phyloP scores from a whole-genome alignment of 2,113 vertebrate species.

The Sphaerodactylus townsendi region DNA sequence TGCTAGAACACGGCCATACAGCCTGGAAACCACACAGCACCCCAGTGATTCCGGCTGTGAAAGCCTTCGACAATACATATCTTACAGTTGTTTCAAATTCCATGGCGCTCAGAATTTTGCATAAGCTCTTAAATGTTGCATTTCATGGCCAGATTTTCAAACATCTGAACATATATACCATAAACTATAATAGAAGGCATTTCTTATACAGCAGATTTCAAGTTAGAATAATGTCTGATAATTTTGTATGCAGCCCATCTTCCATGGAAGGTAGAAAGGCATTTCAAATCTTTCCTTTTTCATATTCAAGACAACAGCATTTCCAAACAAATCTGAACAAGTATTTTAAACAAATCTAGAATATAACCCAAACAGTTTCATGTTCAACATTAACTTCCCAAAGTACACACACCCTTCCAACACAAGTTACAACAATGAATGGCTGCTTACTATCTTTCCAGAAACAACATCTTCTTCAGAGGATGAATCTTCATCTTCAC shows the following conservation, averaged over 20 bases:
- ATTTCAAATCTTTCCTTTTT: not conserved
- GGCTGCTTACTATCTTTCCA: conserved; percentile 43
- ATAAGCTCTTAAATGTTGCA: not conserved
- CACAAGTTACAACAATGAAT: not conserved
- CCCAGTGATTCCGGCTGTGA: too few species aligned
- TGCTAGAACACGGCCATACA: too few species aligned
- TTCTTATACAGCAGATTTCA: too few species aligned
- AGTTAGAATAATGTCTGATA: too few species aligned
- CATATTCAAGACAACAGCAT: not conserved
- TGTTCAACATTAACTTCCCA: not conserved
- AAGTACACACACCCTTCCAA: not conserved
- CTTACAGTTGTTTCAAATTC: not conserved
- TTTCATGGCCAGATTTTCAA: not conserved
- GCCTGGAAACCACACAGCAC: too few species aligned
- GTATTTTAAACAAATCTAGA: not conserved
- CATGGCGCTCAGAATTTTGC: not conserved
- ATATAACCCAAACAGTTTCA: not conserved
- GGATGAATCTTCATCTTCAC: conserved; percentile 60
- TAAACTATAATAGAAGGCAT: too few species aligned
- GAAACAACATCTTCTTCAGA: conserved; percentile 53
- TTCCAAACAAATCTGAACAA: not conserved
- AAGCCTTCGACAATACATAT: too few species aligned
- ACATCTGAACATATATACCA: not conserved
- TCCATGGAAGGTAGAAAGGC: too few species aligned
- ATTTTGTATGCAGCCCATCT: too few species aligned